Evolutionary conservation across 2,888 invertebrate genomes (phyloP).

Genomic region (Hecatera dysodea): DNA sequence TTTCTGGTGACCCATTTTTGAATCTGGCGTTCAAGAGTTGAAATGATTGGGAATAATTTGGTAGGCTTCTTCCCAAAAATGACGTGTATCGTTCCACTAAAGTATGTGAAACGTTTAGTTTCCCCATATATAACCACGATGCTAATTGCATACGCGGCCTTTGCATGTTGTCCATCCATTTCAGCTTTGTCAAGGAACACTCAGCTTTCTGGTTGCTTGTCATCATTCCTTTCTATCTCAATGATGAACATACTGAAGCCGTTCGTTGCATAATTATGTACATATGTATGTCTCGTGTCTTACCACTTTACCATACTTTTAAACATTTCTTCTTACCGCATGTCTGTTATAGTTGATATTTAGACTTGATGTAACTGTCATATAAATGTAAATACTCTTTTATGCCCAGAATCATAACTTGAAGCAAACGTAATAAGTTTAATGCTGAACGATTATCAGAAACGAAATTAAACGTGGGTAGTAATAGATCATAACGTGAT

Average conservation of each 20-base stretch:
- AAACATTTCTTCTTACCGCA: background rate
- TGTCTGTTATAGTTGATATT: background rate
- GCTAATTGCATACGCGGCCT: background rate
- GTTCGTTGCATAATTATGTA: background rate
- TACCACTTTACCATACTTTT: background rate
- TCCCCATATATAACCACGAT: background rate
- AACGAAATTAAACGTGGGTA: conserved; percentile 38
- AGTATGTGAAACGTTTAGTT: too few relatives aligned
- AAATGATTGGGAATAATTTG: too few relatives aligned
- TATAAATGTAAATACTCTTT: too few relatives aligned
- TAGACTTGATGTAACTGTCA: conserved; percentile 1
- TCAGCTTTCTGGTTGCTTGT: background rate
- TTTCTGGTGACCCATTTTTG: background rate
- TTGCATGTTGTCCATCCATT: background rate
- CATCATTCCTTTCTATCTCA: background rate
- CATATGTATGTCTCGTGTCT: background rate
- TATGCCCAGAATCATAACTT: background rate
- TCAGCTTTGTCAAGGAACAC: background rate
- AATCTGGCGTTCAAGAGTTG: too few relatives aligned
- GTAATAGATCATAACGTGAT: conserved; percentile 13
- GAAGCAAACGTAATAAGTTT: conserved; percentile 27
- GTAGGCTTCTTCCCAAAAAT: too few relatives aligned
- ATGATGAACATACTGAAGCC: background rate
- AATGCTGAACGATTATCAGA: conserved; percentile 31
- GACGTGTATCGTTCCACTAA: background rate